Conservation (phyloP, 1,140 invertebrate genomes). For the Vanessa atalanta region DNA sequence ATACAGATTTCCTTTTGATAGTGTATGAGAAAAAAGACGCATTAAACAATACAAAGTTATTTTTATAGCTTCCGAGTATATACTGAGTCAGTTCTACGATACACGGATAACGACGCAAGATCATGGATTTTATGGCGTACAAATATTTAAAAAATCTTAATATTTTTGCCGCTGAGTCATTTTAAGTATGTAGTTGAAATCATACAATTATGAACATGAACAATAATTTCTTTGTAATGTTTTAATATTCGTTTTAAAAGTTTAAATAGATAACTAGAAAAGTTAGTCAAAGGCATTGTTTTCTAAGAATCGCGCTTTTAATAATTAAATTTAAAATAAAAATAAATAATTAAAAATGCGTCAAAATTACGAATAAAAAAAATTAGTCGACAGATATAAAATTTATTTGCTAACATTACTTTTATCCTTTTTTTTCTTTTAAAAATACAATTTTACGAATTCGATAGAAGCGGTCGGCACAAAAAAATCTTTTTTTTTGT, state of each 20-base stretch:
- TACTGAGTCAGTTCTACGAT: conserved; percentile 15
- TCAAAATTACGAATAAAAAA: no score
- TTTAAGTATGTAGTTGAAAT: neutral
- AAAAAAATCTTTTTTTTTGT: no score
- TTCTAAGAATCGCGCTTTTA: no score
- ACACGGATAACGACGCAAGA: conserved; percentile 20
- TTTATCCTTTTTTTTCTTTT: no score
- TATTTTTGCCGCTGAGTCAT: conserved; percentile 12
- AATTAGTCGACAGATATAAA: no score
- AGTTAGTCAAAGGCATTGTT: no score
- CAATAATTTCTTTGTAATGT: neutral
- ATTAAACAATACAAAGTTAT: conserved; percentile 13
- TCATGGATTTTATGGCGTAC: conserved; percentile 11
- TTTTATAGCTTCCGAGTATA: conserved; percentile 23
- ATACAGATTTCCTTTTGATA: neutral
- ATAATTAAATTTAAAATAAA: no score
- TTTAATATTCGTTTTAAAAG: neutral
- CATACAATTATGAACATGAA: neutral
- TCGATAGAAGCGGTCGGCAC: no score
- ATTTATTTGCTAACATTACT: no score
- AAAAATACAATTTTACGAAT: no score
- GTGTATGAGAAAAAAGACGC: conserved; percentile 9
- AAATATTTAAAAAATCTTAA: neutral
- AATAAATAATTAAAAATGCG: no score
- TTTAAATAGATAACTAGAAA: no score